Evolutionary conservation across 2,797 vertebrate species (phyloP), one percentile per base, ranked within the genome.

Genomic region (Anomalospiza imberbis): DNA sequence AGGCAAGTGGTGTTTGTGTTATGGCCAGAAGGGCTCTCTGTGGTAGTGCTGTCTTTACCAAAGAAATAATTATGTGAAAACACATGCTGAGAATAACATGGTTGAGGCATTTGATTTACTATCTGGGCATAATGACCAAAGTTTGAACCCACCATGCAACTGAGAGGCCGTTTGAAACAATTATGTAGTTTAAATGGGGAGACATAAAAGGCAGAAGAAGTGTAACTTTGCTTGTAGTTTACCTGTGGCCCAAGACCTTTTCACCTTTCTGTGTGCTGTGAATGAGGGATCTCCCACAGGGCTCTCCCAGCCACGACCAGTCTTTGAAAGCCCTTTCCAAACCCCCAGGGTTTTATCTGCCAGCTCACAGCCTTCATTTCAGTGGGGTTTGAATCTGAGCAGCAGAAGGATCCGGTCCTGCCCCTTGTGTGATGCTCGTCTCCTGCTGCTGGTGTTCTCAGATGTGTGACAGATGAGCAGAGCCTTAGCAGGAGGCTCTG

Each of bases 31-130:
- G 84, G 71, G 71, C 81, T 79, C 65, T 28, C 42, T 78, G 50
- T 55, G 55, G 63, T 82, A 51, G 73, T 24, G 28, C 50, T 66
- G 77, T 31, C 55, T 96, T 91, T 65, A 75, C 68, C 44, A 50
- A 89, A 94, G 91, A 89, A 78, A 61, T 85, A 76, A 47, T 88
- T 89, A 87, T 72, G 79, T 40, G 10, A 61, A 76, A 89, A 86
- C 61, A 78, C 48, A 53, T 13, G 42, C 78, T 91, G 88, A 90
- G 94, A 96, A 95, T 78, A 96, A 96, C 92, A 62, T 68, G 91
- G 62, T 47, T 88, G 74, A 90, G 62, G 93, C 95, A 91, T 96
- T 96, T 92, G 91, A 85, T 94, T 97, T 89, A 92, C 96, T 97
- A 94, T 91, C 63, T 68, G 76, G 86, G 66, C 62, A 5, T 89